phyloP scores from a whole-genome alignment of 2,888 invertebrate genomes.

The Teleogryllus oceanicus region DNA sequence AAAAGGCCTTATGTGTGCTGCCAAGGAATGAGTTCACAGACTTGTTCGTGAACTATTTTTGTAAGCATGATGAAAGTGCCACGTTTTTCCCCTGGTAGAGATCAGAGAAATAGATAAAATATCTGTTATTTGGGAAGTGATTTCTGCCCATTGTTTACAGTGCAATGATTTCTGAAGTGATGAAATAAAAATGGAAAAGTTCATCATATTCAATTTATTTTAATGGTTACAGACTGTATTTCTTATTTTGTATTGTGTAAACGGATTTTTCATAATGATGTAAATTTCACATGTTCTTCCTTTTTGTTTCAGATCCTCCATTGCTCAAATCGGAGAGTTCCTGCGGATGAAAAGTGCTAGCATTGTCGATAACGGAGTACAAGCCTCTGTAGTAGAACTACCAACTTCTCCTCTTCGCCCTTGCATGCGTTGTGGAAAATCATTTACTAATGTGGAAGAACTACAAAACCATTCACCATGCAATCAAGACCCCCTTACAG shows the following conservation, averaged over 20 bases:
- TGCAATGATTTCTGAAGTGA: no score
- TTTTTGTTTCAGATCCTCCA: slow-evolving; percentile 37
- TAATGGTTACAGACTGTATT: not conserved
- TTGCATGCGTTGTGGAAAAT: slow-evolving; percentile 48
- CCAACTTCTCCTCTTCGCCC: slow-evolving; percentile 19
- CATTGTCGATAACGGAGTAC: slow-evolving; percentile 31
- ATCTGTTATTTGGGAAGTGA: no score
- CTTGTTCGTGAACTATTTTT: no score
- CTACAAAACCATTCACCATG: slow-evolving; percentile 44
- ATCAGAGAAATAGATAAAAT: no score
- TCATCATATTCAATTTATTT: no score
- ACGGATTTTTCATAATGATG: not conserved
- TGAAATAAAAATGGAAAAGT: no score
- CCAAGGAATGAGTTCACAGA: no score
- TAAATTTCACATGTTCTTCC: not conserved
- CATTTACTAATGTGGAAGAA: slow-evolving; percentile 43
- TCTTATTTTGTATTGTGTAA: not conserved
- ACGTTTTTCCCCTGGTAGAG: no score
- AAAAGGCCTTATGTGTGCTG: no score
- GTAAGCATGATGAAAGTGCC: no score
- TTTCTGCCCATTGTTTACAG: no score
- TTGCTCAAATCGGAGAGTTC: slow-evolving; percentile 42
- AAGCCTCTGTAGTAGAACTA: slow-evolving; percentile 31
- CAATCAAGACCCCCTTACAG: slow-evolving; percentile 26
- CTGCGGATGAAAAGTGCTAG: slow-evolving; percentile 41